phyloP scores from a whole-genome alignment of 2,888 invertebrate genomes.

The Blastobasis lacticolella region DNA sequence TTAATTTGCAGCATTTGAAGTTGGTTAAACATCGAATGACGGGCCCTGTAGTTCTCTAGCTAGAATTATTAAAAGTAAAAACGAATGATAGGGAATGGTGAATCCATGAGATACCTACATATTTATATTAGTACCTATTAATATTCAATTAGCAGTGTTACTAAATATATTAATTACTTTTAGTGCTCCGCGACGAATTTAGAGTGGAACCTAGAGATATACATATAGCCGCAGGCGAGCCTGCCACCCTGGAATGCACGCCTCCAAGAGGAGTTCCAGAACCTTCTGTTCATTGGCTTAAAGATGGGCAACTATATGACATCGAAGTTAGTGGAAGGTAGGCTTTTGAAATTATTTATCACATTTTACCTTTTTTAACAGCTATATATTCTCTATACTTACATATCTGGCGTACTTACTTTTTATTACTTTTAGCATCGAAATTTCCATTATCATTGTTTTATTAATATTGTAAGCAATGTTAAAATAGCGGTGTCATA shows the following conservation, averaged over 20 bases:
- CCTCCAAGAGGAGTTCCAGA: slow-evolving; percentile 97
- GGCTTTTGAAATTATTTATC: slow-evolving; percentile 5
- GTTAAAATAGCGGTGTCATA: not conserved
- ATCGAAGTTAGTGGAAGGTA: slow-evolving; percentile 78
- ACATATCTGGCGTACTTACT: too few relatives aligned
- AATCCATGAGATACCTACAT: too few relatives aligned
- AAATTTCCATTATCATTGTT: too few relatives aligned
- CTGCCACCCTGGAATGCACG: slow-evolving; percentile 92
- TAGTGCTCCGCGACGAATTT: slow-evolving; percentile 97
- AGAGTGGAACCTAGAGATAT: slow-evolving; percentile 91
- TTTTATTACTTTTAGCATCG: too few relatives aligned
- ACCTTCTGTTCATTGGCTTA: slow-evolving; percentile 93
- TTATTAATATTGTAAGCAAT: too few relatives aligned
- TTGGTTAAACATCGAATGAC: too few relatives aligned
- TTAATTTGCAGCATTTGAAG: too few relatives aligned
- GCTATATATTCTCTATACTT: not conserved
- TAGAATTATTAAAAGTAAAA: too few relatives aligned
- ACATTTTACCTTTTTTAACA: not conserved
- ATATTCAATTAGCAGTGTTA: too few relatives aligned
- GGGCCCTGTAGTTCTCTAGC: too few relatives aligned
- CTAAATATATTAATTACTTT: slow-evolving; percentile 18
- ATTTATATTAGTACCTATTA: too few relatives aligned
- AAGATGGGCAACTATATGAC: slow-evolving; percentile 78
- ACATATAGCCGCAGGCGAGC: slow-evolving; percentile 94
- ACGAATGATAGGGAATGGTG: too few relatives aligned